Percentiles rank a stretch among this genome's conserved stretches.
phyloP scores from a whole-genome alignment of 2,797 vertebrate species.

The Aphelocoma californica region DNA sequence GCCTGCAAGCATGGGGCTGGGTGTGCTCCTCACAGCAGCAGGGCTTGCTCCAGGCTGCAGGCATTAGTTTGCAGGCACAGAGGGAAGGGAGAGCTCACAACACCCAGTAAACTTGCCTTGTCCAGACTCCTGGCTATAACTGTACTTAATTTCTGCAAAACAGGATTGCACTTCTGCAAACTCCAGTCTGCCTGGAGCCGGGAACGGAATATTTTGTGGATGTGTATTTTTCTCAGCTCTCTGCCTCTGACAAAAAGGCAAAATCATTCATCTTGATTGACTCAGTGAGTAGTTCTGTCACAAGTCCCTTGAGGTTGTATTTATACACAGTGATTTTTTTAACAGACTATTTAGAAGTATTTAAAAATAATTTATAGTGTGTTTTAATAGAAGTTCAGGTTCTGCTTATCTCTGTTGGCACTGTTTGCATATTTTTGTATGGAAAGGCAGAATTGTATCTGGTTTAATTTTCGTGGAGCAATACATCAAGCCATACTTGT shows the following conservation, averaged over 20 bases:
- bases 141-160: background rate
- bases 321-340: background rate
- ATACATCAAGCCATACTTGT: background rate
- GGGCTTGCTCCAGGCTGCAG: background rate
- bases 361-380: background rate
- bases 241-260: slow-evolving; percentile 28
- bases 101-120: background rate
- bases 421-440: background rate
- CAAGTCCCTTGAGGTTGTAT: background rate
- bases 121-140: background rate
- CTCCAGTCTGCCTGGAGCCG: slow-evolving; percentile 78
- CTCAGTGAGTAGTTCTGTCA: slow-evolving; percentile 80
- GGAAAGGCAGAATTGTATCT: background rate
- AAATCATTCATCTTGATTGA: slow-evolving; percentile 82
- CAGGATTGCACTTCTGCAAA: slow-evolving; percentile 77
- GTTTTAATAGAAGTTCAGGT: background rate
- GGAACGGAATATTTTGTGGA: slow-evolving; percentile 80
- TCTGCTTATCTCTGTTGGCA: background rate
- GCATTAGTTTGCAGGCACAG: background rate
- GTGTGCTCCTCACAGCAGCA: background rate
- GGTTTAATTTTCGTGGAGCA: background rate
- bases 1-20: background rate
- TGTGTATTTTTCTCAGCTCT: slow-evolving; percentile 77
- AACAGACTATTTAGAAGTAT: background rate
- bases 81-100: background rate